phyloP scores from a whole-genome alignment of 2,797 vertebrate species.

The Rhinogobio ventralis region DNA sequence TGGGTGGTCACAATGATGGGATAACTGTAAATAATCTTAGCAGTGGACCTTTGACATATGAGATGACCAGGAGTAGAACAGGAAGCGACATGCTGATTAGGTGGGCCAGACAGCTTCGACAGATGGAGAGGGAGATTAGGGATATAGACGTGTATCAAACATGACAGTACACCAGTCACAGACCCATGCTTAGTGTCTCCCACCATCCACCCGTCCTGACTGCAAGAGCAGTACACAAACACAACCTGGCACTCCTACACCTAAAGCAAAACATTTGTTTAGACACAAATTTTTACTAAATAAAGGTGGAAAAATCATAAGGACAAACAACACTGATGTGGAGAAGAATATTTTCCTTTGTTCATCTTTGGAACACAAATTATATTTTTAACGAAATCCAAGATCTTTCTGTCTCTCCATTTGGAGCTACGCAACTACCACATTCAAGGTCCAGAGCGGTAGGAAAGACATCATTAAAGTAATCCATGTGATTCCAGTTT shows the following conservation, averaged over 20 bases:
- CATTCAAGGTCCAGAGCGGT: too few relatives aligned
- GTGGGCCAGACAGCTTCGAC: constrained; percentile 70
- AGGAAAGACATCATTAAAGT: too few relatives aligned
- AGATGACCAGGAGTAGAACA: constrained; percentile 30
- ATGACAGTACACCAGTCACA: constrained; percentile 66
- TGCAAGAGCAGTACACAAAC: constrained; percentile 35
- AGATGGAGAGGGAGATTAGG: constrained; percentile 81
- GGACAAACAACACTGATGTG: background rate
- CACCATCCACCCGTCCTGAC: constrained; percentile 24
- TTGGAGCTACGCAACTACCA: too few relatives aligned
- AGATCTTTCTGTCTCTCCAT: too few relatives aligned
- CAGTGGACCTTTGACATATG: constrained; percentile 54
- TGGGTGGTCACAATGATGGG: constrained; percentile 21
- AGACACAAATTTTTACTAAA: constrained; percentile 2
- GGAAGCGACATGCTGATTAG: constrained; percentile 64
- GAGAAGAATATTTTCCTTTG: background rate
- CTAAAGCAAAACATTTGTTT: background rate
- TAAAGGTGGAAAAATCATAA: background rate
- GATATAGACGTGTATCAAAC: constrained; percentile 73
- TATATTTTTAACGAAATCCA: too few relatives aligned
- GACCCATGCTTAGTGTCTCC: constrained; percentile 53
- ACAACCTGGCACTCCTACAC: constrained; percentile 8
- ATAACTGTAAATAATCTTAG: constrained; percentile 50
- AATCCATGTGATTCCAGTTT: too few relatives aligned
- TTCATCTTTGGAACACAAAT: too few relatives aligned